phyloP scores from a whole-genome alignment of 1,140 invertebrate genomes.

The Sycobia sp. region DNA sequence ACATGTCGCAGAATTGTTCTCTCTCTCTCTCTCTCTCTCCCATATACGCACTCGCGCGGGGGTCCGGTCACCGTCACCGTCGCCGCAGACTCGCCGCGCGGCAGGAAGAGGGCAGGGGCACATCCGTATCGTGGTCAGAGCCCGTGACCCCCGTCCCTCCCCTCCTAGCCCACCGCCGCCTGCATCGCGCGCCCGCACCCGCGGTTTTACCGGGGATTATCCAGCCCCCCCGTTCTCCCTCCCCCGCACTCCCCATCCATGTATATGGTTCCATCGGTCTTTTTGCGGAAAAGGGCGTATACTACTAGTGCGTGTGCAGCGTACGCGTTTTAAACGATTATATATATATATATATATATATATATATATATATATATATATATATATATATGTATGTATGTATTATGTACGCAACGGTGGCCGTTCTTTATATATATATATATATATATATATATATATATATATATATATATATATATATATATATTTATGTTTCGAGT shows the following conservation, averaged over 20 bases:
- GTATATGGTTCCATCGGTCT: not conserved
- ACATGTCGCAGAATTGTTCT: too few relatives aligned
- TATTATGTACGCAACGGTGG: too few relatives aligned
- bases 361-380: too few relatives aligned
- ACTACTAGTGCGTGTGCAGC: not conserved
- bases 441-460: too few relatives aligned
- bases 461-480: too few relatives aligned
- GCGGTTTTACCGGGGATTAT: conserved; percentile 59
- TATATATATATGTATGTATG: too few relatives aligned
- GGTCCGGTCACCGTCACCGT: not conserved
- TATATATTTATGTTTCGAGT: too few relatives aligned
- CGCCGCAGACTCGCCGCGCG: conserved; percentile 15
- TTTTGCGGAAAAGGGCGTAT: not conserved
- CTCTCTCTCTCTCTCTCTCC: too few relatives aligned
- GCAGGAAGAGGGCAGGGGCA: conserved; percentile 62
- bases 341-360: too few relatives aligned
- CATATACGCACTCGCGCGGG: too few relatives aligned
- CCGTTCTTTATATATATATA: too few relatives aligned
- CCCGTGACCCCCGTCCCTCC: conserved; percentile 58
- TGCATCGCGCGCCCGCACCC: conserved; percentile 23
- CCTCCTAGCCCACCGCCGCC: conserved; percentile 23
- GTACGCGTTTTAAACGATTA: not conserved
- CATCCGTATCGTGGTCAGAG: conserved; percentile 63
- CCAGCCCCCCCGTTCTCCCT: conserved; percentile 41
- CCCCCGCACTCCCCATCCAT: too few relatives aligned